These are phyloP conservation scores for Cygnus buccinator DNA, from an alignment of 2,113 vertebrate species.

Conservation along the genomic window DNA sequence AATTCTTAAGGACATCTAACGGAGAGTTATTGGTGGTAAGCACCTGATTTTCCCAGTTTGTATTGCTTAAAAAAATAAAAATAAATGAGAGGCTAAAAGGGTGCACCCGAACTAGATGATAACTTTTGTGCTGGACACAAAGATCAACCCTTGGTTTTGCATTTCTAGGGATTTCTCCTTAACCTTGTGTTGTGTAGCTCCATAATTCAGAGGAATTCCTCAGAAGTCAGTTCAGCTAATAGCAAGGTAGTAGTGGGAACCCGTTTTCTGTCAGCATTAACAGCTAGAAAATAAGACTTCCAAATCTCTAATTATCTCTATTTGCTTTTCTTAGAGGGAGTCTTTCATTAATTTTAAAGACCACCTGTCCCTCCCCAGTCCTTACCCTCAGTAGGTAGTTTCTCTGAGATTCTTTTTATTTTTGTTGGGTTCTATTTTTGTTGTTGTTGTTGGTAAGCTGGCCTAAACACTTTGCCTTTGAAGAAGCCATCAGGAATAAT, in stretches of 20 bases:
- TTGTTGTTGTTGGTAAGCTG: neutral
- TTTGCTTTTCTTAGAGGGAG: neutral
- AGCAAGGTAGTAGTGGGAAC: neutral
- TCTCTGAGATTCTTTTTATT: neutral
- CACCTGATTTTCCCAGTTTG: neutral
- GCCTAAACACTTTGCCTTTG: too few species aligned
- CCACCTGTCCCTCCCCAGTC: neutral
- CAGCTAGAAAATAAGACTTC: neutral
- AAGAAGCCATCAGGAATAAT: too few species aligned
- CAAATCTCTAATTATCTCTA: neutral
- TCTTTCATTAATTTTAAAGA: neutral
- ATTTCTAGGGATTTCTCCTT: neutral
- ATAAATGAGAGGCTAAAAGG: neutral
- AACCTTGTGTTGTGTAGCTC: neutral
- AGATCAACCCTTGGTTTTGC: neutral
- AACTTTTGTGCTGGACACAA: neutral
- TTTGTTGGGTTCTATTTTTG: neutral
- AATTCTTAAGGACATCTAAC: neutral
- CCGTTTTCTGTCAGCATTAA: neutral
- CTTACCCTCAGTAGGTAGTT: neutral
- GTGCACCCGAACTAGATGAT: rapidly evolving
- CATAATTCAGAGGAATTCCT: neutral
- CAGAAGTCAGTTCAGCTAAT: neutral
- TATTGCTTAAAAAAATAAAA: neutral
- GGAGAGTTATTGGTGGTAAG: neutral